Conservation (phyloP, 2,113 vertebrate species). For the Geothlypis trichas region DNA sequence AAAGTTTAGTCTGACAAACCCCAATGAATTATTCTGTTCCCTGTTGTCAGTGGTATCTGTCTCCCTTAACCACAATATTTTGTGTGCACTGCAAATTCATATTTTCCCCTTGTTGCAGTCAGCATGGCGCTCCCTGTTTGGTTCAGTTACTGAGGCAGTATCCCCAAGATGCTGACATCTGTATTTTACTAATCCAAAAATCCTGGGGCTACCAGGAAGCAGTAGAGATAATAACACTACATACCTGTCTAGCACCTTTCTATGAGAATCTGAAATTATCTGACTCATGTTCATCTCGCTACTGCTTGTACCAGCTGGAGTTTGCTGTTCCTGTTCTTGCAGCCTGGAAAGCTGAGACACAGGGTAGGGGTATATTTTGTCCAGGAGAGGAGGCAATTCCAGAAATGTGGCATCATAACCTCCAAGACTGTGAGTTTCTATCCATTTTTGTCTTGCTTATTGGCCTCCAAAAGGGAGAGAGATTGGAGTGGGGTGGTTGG, state of each 20-base stretch:
- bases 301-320: neutral
- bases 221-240: neutral
- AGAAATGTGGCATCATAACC: neutral
- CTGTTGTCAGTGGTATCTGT: slow-evolving; percentile 16
- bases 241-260: slow-evolving; percentile 36
- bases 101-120: neutral
- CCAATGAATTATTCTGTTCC: slow-evolving; percentile 15
- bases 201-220: slow-evolving; percentile 39
- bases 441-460: neutral
- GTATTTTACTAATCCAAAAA: slow-evolving; percentile 28
- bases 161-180: slow-evolving; percentile 13
- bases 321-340: neutral
- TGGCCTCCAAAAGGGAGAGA: neutral
- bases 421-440: neutral
- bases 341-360: neutral
- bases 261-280: neutral
- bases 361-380: neutral
- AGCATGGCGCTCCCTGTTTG: neutral
- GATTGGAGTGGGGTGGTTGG: neutral
- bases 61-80: slow-evolving; percentile 44
- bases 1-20: slow-evolving; percentile 43
- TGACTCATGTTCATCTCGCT: neutral
- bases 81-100: neutral
- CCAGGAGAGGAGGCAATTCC: neutral
- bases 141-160: neutral